These are phyloP conservation scores for Fulica atra DNA, from an alignment of 2,113 vertebrate species.

Conservation along the genomic window DNA sequence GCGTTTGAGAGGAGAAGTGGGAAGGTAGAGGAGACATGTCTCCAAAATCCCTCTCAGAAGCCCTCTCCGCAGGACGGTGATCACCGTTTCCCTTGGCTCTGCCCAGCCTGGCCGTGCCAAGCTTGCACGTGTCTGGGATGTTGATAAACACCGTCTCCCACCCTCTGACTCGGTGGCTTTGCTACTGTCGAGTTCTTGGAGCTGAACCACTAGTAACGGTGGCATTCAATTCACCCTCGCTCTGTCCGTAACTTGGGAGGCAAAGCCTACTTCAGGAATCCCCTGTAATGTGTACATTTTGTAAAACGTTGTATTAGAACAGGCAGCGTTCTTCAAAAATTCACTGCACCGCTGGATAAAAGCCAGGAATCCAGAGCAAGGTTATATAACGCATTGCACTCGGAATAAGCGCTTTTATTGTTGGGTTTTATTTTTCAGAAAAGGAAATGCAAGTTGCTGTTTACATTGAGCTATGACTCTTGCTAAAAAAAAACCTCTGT, in stretches of 20 bases:
- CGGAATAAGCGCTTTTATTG: background rate
- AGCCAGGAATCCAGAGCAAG: background rate
- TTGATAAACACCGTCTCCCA: too few species aligned
- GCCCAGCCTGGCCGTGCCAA: rapidly evolving
- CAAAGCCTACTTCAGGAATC: too few species aligned
- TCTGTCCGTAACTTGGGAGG: background rate
- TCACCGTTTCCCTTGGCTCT: rapidly evolving
- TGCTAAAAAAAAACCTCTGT: background rate
- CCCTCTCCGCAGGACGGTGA: rapidly evolving
- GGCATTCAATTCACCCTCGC: rapidly evolving
- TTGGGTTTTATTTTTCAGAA: background rate
- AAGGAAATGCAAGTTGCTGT: background rate
- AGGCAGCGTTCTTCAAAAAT: background rate
- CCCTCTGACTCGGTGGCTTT: rapidly evolving
- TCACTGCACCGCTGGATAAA: background rate
- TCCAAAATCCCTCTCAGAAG: too few species aligned
- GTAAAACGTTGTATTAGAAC: background rate
- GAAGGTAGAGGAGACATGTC: too few species aligned
- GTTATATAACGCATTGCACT: background rate
- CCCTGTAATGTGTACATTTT: background rate
- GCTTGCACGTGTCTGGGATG: too few species aligned
- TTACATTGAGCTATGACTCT: background rate
- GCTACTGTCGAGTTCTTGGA: rapidly evolving
- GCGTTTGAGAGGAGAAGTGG: background rate
- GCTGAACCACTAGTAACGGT: rapidly evolving